These are phyloP conservation scores for Tokudaia tokunoshimensis DNA, from an alignment of 2,797 vertebrate genomes.

Conservation along the genomic window DNA sequence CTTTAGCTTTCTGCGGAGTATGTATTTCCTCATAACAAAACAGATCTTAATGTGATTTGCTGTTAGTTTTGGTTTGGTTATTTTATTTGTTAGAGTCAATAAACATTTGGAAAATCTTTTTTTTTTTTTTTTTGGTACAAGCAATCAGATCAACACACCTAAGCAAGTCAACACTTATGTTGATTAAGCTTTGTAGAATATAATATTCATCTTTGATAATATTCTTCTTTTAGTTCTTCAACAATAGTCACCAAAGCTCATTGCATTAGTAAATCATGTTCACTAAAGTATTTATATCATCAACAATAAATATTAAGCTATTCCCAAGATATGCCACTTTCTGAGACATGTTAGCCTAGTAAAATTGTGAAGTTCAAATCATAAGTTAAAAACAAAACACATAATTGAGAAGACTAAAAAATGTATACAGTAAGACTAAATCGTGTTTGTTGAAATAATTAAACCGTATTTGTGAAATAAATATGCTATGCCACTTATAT, in stretches of 20 bases:
- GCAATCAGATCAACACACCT: not conserved
- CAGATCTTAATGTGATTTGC: rapidly evolving
- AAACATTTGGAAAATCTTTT: not conserved
- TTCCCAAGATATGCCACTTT: not conserved
- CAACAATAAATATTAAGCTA: not conserved
- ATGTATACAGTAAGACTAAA: not conserved
- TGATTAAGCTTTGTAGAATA: not conserved
- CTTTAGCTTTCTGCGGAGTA: not conserved
- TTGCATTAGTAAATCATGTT: constrained; percentile 7
- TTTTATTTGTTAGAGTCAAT: constrained; percentile 13
- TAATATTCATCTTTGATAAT: not conserved
- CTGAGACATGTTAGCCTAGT: not conserved
- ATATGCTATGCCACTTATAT: not conserved
- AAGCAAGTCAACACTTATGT: not conserved
- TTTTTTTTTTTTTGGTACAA: not conserved
- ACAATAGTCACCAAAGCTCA: not conserved
- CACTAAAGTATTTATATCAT: constrained; percentile 21
- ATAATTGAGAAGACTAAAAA: not conserved
- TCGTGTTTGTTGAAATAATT: not conserved
- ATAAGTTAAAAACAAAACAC: not conserved
- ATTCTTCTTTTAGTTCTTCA: constrained; percentile 4
- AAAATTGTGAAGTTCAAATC: constrained; percentile 7
- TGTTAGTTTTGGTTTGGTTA: not conserved
- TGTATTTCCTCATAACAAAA: constrained; percentile 16
- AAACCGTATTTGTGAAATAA: constrained; percentile 13